Conservation (phyloP, 2,113 vertebrate genomes). For the Hydrochoerus hydrochaeris region DNA sequence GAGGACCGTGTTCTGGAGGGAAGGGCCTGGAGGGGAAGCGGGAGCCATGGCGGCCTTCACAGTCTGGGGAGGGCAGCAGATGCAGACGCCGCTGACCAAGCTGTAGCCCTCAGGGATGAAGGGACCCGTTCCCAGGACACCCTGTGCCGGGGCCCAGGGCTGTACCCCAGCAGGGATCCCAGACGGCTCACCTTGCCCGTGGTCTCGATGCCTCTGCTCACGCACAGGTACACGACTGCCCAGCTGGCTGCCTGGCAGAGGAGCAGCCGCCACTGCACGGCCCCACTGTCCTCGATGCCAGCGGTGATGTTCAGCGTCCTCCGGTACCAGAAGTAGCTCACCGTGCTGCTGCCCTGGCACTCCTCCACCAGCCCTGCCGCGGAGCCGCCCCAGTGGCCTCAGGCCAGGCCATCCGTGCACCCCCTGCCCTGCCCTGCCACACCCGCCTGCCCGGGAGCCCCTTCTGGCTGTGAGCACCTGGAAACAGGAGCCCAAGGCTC, state of each 20-base stretch:
- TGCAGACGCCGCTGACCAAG: neutral
- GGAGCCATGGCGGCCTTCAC: neutral
- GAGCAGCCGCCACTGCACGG: slow-evolving; percentile 91
- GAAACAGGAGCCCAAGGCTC: neutral
- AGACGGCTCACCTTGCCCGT: slow-evolving; percentile 90
- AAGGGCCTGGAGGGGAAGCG: neutral
- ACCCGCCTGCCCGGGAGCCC: no score
- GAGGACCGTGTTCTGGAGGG: neutral
- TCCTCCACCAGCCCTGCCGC: slow-evolving; percentile 88
- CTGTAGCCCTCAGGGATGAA: neutral
- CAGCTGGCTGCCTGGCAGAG: slow-evolving; percentile 90
- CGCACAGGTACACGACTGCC: slow-evolving; percentile 91
- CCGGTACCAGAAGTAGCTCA: slow-evolving; percentile 97
- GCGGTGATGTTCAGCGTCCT: slow-evolving; percentile 92
- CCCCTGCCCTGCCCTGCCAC: neutral
- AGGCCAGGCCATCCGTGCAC: rapidly evolving
- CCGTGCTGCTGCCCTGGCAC: slow-evolving; percentile 89
- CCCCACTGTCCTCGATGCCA: slow-evolving; percentile 84
- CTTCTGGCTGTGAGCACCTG: neutral
- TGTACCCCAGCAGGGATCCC: neutral
- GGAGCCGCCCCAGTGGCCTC: rapidly evolving
- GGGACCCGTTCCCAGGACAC: neutral
- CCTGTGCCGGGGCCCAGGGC: neutral
- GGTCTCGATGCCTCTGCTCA: slow-evolving; percentile 93
- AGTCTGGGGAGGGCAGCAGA: neutral